Evolutionary conservation across 2,113 vertebrate species (phyloP).

Genomic region (Austrofundulus limnaeus): DNA sequence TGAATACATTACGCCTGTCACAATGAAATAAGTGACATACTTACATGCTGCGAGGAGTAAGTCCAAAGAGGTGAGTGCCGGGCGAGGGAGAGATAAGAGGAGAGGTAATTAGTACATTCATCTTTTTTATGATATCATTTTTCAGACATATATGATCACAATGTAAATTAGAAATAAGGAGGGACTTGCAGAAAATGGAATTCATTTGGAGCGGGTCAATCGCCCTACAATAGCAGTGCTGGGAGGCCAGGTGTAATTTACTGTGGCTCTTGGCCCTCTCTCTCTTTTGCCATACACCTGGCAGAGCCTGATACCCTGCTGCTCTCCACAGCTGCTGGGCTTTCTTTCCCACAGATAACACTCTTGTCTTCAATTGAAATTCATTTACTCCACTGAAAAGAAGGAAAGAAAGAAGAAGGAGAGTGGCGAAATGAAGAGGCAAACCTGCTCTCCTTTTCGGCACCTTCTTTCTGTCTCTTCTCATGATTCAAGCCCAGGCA

Average conservation of each 20-base stretch:
- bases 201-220: slow-evolving; percentile 99
- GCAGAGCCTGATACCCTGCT: slow-evolving; percentile 82
- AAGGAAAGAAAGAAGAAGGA: slow-evolving; percentile 25
- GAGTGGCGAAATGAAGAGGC: slow-evolving; percentile 43
- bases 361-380: slow-evolving; percentile 93
- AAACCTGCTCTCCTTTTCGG: slow-evolving; percentile 66
- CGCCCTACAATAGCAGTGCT: slow-evolving; percentile 92
- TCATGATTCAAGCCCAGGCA: slow-evolving; percentile 83
- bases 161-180: slow-evolving; percentile 99
- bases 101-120: slow-evolving; percentile 99
- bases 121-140: slow-evolving; percentile 99
- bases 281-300: slow-evolving; percentile 73
- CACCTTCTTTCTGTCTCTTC: slow-evolving; percentile 46
- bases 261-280: slow-evolving; percentile 85
- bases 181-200: slow-evolving; percentile 99
- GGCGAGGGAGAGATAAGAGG: slow-evolving; percentile 95
- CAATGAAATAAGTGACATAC: slow-evolving; percentile 99
- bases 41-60: slow-evolving; percentile 90
- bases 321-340: slow-evolving; percentile 89
- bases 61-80: slow-evolving; percentile 91
- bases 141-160: slow-evolving; percentile 99
- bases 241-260: slow-evolving; percentile 98
- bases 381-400: slow-evolving; percentile 93
- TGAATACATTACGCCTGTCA: slow-evolving; percentile 99
- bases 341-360: slow-evolving; percentile 94